phyloP scores from a whole-genome alignment of 2,113 vertebrate species.

The Chascanopsetta lugubris region DNA sequence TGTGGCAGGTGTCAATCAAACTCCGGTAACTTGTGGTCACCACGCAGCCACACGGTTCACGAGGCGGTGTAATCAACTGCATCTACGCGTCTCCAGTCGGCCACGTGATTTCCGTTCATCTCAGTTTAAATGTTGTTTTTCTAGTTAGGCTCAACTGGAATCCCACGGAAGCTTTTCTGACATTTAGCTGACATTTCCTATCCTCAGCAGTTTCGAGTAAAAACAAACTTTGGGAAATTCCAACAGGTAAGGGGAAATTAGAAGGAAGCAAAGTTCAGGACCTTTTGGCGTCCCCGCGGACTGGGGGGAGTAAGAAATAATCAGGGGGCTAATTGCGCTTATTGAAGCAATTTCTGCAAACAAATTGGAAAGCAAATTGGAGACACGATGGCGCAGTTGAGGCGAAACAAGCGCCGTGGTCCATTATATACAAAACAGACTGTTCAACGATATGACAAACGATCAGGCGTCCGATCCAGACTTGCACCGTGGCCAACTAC shows the following conservation, averaged over 20 bases:
- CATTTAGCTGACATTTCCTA: constrained; percentile 1
- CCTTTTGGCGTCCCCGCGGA: constrained; percentile 6
- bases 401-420: no score
- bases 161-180: neutral
- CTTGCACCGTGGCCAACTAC: neutral
- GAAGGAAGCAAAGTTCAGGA: constrained; percentile 11
- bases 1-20: neutral
- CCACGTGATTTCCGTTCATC: no score
- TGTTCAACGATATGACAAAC: neutral
- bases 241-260: no score
- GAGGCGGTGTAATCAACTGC: no score
- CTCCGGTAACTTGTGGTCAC: neutral
- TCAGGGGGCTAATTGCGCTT: constrained; percentile 18
- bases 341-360: constrained; percentile 13
- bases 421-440: neutral
- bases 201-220: neutral
- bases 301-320: constrained; percentile 12
- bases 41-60: no score
- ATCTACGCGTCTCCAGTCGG: no score
- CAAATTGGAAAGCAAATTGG: constrained; percentile 19
- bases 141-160: neutral
- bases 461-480: neutral
- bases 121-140: neutral
- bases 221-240: neutral
- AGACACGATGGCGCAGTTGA: constrained; percentile 1